Percentiles rank a stretch among this genome's conserved stretches.
Conservation (phyloP, 2,113 vertebrate species). For the Casuarius casuarius region DNA sequence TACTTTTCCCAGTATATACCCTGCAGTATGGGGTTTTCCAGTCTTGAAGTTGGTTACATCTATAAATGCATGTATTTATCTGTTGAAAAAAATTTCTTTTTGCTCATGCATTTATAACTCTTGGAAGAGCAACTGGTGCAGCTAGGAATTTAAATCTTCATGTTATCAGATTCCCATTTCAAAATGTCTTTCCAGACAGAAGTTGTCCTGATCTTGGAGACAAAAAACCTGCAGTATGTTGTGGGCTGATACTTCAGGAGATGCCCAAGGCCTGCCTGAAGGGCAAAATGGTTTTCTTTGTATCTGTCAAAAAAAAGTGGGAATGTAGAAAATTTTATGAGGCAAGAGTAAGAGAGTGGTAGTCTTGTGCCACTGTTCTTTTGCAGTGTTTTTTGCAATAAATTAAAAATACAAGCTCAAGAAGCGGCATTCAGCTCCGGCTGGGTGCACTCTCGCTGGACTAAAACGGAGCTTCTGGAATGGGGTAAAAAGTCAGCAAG, state of each 20-base stretch:
- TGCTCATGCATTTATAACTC: not conserved
- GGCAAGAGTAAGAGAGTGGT: not conserved
- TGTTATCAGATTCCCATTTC: not conserved
- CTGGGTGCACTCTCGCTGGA: not conserved
- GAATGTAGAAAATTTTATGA: not conserved
- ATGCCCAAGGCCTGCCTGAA: no score
- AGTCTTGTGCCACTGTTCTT: not conserved
- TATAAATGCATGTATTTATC: not conserved
- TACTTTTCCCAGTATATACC: not conserved
- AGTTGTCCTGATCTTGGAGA: not conserved
- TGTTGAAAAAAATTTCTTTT: not conserved
- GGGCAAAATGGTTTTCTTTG: not conserved
- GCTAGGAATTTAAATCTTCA: not conserved
- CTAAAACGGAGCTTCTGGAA: not conserved
- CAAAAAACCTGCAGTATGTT: not conserved
- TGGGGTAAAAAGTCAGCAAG: not conserved
- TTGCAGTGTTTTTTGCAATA: not conserved
- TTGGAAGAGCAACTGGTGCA: not conserved
- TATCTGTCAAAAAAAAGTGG: not conserved
- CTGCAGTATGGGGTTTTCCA: not conserved
- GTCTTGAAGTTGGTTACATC: not conserved
- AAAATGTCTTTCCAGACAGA: not conserved
- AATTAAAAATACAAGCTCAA: not conserved
- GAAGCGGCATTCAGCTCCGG: not conserved
- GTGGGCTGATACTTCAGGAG: not conserved